Evolutionary conservation across 2,113 vertebrate genomes (phyloP).

Genomic region (Onychostoma macrolepis): DNA sequence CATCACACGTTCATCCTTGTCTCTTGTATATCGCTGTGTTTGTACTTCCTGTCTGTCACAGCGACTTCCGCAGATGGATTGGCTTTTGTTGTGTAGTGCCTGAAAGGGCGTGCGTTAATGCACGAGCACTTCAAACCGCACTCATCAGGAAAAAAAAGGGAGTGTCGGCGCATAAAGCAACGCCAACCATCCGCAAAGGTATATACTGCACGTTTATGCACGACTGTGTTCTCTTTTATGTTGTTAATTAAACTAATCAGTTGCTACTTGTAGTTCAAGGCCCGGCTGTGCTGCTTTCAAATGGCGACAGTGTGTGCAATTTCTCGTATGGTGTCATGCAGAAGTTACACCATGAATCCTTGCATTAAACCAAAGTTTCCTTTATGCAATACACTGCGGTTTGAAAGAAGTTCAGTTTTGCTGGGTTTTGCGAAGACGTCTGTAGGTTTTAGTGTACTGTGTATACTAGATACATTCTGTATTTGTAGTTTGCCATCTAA

Average conservation of each 20-base stretch:
- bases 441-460: background rate
- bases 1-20: background rate
- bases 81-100: constrained; percentile 33
- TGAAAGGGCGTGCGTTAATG: constrained; percentile 40
- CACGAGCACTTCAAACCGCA: constrained; percentile 20
- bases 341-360: background rate
- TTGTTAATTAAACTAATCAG: background rate
- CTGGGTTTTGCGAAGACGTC: background rate
- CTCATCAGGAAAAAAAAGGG: constrained; percentile 12
- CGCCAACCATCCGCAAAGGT: background rate
- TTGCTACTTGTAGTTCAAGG: background rate
- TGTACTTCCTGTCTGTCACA: background rate
- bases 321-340: background rate
- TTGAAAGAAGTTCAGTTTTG: background rate
- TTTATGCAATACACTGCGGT: background rate
- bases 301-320: background rate
- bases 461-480: background rate
- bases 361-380: background rate
- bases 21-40: background rate
- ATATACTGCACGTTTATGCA: constrained; percentile 22
- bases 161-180: constrained; percentile 38
- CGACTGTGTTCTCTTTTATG: background rate
- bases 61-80: constrained; percentile 23
- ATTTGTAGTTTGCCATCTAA: background rate
- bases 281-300: constrained; percentile 13